Base-by-base conservation (phyloP, 1,140 invertebrate species). In the Bombus terrestris region DNA sequence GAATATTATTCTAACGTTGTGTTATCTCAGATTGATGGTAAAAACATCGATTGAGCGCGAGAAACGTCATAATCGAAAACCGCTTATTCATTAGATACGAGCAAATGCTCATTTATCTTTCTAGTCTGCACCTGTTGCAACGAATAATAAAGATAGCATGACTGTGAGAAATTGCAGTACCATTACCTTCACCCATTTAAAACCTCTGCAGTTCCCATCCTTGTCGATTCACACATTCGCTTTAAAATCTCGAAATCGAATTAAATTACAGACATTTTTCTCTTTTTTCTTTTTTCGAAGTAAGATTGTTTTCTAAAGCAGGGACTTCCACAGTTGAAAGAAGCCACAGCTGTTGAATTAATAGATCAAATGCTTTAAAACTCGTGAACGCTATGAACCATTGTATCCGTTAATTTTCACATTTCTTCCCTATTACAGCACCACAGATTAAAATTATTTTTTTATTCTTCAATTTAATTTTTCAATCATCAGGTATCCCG, bases 91-190 rank as follows among this genome's bases (percentile, higher is more conserved):
- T 71, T 71, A 71, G 25, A 41, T 22, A 41, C 12, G 6, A 71
- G 72, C 35, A 47, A 47, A 43, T 22, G 72, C 39, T 73, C 72
- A 22, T 73, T 73, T 73, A 73, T 73, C 72, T 73, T 73, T 43
- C 41, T 22, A 73, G 39, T n/a, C 41, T 9, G 41, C 71, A 73
- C 41, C 71, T 73, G 71, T 73, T 73, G 41, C 41, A 43, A 43
- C 41, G 39, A 10, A 32, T 73, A 43, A 73, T 73, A 73, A 43
- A 73, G 41, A 43, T 25, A 73, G 41, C 41, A 73, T 22, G 41
- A 73, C 72, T 73, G 72, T 43, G n/a, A 73, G 72, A 43, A 73
- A 73, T 73, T 73, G 28, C 39, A 18, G 35, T 47, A 22, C 69
- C 28, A 41, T 71, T 71, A 41, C 41, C 39, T 47, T 47, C 39